Percentiles rank a stretch among this genome's conserved stretches.
phyloP scores from a whole-genome alignment of 2,797 vertebrate species.

The Alcedo quadribrachys region DNA sequence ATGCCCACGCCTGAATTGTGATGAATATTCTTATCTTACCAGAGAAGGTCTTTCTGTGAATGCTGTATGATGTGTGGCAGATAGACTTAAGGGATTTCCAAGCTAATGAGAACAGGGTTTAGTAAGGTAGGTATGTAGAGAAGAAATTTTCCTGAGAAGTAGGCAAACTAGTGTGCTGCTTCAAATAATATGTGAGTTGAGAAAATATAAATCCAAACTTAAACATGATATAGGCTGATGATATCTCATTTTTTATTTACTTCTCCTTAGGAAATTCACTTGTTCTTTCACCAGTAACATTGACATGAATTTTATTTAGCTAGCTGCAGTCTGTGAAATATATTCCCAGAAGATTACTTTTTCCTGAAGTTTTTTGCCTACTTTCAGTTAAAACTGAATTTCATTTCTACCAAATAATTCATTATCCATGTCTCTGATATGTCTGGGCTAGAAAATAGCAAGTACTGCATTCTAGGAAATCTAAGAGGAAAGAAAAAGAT shows the following conservation, averaged over 20 bases:
- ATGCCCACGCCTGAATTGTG: neutral
- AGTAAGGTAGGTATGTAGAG: neutral
- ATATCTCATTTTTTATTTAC: constrained; percentile 19
- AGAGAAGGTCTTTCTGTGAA: neutral
- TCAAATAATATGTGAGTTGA: constrained; percentile 1
- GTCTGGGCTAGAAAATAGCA: neutral
- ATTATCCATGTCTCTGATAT: neutral
- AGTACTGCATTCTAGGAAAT: neutral
- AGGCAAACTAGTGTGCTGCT: neutral
- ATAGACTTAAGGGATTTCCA: neutral
- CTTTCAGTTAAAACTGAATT: constrained; percentile 25
- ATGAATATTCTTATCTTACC: neutral
- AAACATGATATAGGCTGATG: neutral
- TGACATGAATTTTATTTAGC: constrained; percentile 22
- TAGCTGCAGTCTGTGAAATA: neutral
- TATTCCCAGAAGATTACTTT: neutral
- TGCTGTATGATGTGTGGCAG: accelerated
- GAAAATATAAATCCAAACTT: neutral
- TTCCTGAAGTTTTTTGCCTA: neutral
- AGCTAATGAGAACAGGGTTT: neutral
- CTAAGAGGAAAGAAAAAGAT: neutral
- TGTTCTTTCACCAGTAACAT: neutral
- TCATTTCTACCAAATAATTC: constrained; percentile 4
- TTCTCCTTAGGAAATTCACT: constrained; percentile 4
- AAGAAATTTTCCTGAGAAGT: neutral